Evolutionary conservation across 2,797 vertebrate species (phyloP).

Genomic region (Pseudocheirus occidentalis): DNA sequence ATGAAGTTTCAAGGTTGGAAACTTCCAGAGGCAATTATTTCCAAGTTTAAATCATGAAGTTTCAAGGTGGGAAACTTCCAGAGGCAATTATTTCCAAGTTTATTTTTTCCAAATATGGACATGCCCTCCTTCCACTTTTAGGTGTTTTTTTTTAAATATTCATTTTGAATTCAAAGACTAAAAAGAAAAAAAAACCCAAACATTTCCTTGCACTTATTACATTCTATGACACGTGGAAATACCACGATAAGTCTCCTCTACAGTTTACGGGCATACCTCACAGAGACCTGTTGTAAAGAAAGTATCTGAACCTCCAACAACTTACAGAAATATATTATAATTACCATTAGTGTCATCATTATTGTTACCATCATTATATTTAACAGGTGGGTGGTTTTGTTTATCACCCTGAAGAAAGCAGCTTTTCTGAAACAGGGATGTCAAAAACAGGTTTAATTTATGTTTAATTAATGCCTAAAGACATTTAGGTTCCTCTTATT

Average conservation of each 20-base stretch:
- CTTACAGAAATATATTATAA: background rate
- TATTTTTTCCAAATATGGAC: background rate
- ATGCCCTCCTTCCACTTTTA: background rate
- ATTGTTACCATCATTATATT: background rate
- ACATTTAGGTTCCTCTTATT: background rate
- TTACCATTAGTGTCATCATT: background rate
- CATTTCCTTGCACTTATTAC: too few relatives aligned
- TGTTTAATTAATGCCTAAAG: background rate
- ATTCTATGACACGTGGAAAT: background rate
- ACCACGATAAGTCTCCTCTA: background rate
- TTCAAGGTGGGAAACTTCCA: background rate
- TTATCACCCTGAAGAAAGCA: background rate
- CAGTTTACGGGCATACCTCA: background rate
- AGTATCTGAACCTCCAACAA: background rate
- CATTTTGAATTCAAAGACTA: too few relatives aligned
- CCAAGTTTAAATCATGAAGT: background rate
- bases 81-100: background rate
- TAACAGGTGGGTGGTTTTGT: background rate
- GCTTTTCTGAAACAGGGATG: background rate
- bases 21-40: background rate
- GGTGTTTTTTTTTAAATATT: too few relatives aligned
- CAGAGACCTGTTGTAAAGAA: background rate
- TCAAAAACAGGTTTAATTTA: background rate
- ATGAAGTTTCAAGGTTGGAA: background rate
- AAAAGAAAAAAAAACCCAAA: too few relatives aligned